Base-by-base conservation (phyloP, 2,797 vertebrate genomes). In the Gallinago solitaria region DNA sequence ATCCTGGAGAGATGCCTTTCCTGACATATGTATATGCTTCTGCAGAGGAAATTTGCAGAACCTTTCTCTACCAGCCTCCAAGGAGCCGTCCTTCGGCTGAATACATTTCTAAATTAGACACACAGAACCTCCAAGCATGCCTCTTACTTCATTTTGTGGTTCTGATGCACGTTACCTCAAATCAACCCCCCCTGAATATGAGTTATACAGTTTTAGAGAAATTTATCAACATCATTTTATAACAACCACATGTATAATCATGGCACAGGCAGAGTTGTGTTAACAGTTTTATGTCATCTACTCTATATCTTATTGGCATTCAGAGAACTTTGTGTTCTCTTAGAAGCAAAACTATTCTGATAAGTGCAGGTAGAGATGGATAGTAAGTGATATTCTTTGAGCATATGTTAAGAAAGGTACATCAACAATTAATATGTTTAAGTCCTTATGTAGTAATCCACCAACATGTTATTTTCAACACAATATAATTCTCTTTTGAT, bases 221-320 rank as follows among this genome's bases (percentile, higher is more conserved):
- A 81, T 95, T 48, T 92, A 76, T 86, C 76, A 93, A 64, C 59
- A 57, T 65, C 20, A 28, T 59, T 91, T 96, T 95, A 90, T 87
- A 70, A 76, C 78, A 91, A 93, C 54, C 83, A 88, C 83, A 30
- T 85, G 63, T 75, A 67, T 35, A 87, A 85, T 77, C 15, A 21
- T 5, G 21, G 83, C 73, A 94, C 23, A 79, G 69, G 78, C 2
- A 0, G 41, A 82, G 70, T 4, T 87, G 47, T 2, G 5, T 93
- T 84, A 86, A 51, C 83, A 83, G 50, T 56, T 95, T 89, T 75
- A 35, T 86, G 59, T 93, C n/a, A 76, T 78, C 89, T 78, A 80
- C 6, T 16, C 14, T 33, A 15, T 24, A 75, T 79, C 59, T 83
- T 48, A 8, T 9, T 28, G 23, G 21, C 45, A 64, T n/a, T 69